phyloP scores from a whole-genome alignment of 2,888 invertebrate genomes.

The Tinea semifulvella region DNA sequence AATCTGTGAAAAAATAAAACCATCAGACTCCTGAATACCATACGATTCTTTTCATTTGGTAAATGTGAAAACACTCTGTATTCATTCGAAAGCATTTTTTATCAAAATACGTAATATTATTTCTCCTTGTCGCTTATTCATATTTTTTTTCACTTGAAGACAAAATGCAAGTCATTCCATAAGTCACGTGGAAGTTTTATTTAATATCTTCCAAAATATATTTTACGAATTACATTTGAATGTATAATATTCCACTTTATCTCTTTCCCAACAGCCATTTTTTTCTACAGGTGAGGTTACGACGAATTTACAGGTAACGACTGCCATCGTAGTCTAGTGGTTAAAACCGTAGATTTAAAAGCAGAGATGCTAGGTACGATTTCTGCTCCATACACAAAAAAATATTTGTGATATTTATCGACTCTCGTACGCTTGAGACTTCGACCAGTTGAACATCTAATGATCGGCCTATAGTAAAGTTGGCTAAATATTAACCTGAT shows the following conservation, averaged over 20 bases:
- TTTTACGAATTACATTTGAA: slow-evolving; percentile 10
- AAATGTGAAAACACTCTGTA: slow-evolving; percentile 6
- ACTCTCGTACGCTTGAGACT: too few species aligned
- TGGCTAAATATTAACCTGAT: too few species aligned
- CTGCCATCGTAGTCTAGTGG: too few species aligned
- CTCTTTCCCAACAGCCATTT: slow-evolving; percentile 6
- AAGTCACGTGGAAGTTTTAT: slow-evolving; percentile 1
- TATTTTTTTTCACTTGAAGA: slow-evolving; percentile 5
- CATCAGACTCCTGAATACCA: background rate
- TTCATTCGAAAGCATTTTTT: slow-evolving; percentile 6
- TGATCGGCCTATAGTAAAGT: too few species aligned
- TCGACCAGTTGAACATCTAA: too few species aligned
- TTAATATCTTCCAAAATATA: slow-evolving; percentile 10
- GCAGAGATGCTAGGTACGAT: too few species aligned
- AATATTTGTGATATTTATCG: too few species aligned
- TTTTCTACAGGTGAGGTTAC: too few species aligned
- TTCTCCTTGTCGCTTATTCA: background rate
- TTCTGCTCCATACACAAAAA: too few species aligned
- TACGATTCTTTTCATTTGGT: slow-evolving; percentile 11
- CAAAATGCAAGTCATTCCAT: slow-evolving; percentile 5
- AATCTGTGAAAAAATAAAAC: slow-evolving; percentile 71
- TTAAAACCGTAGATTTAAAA: too few species aligned
- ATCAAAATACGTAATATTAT: slow-evolving; percentile 1
- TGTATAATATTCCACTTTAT: slow-evolving; percentile 9
- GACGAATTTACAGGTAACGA: too few species aligned